Percentiles rank a stretch among this genome's conserved stretches.
Conservation (phyloP, 2,888 invertebrate genomes). For the Platerodrilus igneus region DNA sequence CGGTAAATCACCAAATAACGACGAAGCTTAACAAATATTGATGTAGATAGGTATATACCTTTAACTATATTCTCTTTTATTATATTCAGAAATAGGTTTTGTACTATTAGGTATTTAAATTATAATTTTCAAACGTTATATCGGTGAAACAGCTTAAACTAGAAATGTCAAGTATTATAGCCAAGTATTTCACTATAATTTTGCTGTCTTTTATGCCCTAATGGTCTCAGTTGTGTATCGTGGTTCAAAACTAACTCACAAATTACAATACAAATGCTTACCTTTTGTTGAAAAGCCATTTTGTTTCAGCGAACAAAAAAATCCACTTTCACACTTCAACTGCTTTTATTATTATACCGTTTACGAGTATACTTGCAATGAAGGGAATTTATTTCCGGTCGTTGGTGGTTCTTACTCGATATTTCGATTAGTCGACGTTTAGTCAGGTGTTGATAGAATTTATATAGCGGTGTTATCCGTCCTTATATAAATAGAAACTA, state of each 20-base stretch:
- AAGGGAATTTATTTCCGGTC: conserved; percentile 35
- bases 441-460: conserved; percentile 28
- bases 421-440: conserved; percentile 33
- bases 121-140: too few relatives aligned
- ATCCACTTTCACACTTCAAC: conserved; percentile 49
- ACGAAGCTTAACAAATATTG: too few relatives aligned
- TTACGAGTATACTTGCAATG: conserved; percentile 40
- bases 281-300: conserved; percentile 43
- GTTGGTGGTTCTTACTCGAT: conserved; percentile 19
- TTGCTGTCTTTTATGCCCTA: too few relatives aligned
- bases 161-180: too few relatives aligned
- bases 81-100: too few relatives aligned
- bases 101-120: too few relatives aligned
- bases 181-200: too few relatives aligned
- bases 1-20: too few relatives aligned
- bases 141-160: too few relatives aligned
- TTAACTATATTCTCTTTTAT: too few relatives aligned
- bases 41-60: too few relatives aligned
- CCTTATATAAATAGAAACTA: conserved; percentile 17
- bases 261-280: conserved; percentile 35
- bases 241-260: conserved; percentile 41
- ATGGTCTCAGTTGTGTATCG: too few relatives aligned
- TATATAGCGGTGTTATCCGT: conserved; percentile 21
- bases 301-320: conserved; percentile 44
- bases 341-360: conserved; percentile 46